Evolutionary conservation across 2,113 vertebrate species (phyloP).

Genomic region (Mormoops blainvillei): DNA sequence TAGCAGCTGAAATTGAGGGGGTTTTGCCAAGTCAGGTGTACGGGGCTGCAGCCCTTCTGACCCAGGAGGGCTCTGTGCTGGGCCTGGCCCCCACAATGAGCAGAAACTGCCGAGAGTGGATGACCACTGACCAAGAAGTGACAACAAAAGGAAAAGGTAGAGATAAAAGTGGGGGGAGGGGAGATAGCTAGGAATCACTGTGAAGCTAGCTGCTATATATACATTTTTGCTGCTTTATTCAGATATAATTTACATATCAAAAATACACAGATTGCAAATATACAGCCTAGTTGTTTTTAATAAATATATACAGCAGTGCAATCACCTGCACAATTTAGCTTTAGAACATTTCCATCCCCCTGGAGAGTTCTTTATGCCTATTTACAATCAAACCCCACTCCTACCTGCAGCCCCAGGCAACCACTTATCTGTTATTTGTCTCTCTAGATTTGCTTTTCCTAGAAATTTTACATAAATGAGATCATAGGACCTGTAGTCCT

Average conservation of each 20-base stretch:
- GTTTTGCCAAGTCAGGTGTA: not conserved
- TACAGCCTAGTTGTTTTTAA: not conserved
- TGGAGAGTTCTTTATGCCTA: not conserved
- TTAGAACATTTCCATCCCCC: not conserved
- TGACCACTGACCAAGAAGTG: not conserved
- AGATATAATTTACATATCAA: not conserved
- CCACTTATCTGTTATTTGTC: not conserved
- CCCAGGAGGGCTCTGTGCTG: not conserved
- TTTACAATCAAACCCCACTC: not conserved
- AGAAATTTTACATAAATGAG: not conserved
- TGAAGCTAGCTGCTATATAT: not conserved
- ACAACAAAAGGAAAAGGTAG: not conserved
- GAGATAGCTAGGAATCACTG: not conserved
- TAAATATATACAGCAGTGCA: not conserved
- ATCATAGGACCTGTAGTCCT: not conserved
- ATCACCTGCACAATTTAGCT: not conserved
- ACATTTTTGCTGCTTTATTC: not conserved
- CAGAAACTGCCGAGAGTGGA: too few relatives aligned
- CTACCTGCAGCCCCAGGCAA: not conserved
- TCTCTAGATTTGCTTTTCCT: not conserved
- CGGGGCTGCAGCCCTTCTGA: not conserved
- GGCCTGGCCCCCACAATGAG: not conserved
- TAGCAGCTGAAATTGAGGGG: not conserved
- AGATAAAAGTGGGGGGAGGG: not conserved
- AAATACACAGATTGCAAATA: not conserved